Percentiles rank a stretch among this genome's conserved stretches.
phyloP scores from a whole-genome alignment of 1,140 invertebrate species.

The Matsumurasca onukii region DNA sequence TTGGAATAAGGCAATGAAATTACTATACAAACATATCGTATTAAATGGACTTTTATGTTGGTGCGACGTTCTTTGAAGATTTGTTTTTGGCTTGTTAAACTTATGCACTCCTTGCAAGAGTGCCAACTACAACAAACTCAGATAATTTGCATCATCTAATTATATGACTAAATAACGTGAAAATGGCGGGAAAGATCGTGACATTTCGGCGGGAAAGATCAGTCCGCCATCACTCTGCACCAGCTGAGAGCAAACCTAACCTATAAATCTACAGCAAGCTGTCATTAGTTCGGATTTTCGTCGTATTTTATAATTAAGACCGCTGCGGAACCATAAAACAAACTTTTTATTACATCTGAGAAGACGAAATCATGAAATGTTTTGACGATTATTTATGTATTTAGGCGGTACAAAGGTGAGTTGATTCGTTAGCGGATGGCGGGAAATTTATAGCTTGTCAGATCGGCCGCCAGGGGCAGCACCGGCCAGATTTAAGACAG shows the following conservation, averaged over 20 bases:
- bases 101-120: no score
- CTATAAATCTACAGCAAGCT: not conserved
- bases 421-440: constrained; percentile 5
- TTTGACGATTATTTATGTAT: constrained; percentile 27
- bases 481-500: not conserved
- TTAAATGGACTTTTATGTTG: no score
- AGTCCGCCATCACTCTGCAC: no score
- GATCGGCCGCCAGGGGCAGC: not conserved
- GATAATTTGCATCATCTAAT: no score
- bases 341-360: constrained; percentile 10
- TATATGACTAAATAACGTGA: no score
- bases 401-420: not conserved
- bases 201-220: no score
- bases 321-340: not conserved
- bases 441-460: not conserved
- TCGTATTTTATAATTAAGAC: constrained; percentile 18
- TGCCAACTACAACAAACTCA: no score
- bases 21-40: no score
- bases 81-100: no score
- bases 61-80: no score
- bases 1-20: no score
- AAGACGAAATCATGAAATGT: constrained; percentile 22
- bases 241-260: not conserved
- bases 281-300: constrained; percentile 19
- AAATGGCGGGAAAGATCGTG: no score